Evolutionary conservation across 2,113 vertebrate genomes (phyloP).

Genomic region (Hassar affinis): DNA sequence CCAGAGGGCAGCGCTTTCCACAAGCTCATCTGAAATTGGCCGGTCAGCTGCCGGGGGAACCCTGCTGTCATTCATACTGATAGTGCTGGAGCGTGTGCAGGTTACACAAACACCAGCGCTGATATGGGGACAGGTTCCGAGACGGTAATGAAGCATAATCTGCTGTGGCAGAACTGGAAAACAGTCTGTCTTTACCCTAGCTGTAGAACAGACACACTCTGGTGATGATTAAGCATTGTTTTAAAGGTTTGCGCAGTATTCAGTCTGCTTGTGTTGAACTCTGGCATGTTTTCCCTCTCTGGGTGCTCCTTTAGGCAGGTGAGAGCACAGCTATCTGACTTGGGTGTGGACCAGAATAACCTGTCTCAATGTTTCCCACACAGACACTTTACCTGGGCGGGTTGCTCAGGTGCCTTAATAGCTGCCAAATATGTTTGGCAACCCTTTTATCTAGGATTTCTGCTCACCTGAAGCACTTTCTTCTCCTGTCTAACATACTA

Average conservation of each 20-base stretch:
- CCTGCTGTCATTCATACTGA: slow-evolving; percentile 35
- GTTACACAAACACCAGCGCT: not conserved
- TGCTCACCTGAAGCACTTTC: no score
- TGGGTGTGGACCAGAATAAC: slow-evolving; percentile 3
- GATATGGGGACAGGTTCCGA: not conserved
- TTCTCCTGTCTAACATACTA: no score
- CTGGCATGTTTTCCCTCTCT: not conserved
- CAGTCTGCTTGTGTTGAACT: not conserved
- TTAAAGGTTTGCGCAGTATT: not conserved
- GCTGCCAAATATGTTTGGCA: no score
- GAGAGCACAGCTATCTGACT: not conserved
- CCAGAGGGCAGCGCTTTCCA: slow-evolving; percentile 38
- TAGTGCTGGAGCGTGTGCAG: not conserved
- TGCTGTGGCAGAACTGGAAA: not conserved
- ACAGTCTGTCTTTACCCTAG: not conserved
- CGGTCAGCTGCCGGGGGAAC: slow-evolving; percentile 31
- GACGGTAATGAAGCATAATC: not conserved
- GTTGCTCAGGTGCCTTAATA: no score
- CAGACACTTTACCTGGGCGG: no score
- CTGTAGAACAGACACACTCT: not conserved
- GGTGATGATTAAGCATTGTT: not conserved
- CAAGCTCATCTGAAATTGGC: slow-evolving; percentile 53
- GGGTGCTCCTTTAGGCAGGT: not conserved
- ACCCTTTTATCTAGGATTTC: no score
- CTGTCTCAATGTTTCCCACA: not conserved